Evolutionary conservation across 2,888 invertebrate genomes (phyloP).

Genomic region (Neuroscelio doddi): DNA sequence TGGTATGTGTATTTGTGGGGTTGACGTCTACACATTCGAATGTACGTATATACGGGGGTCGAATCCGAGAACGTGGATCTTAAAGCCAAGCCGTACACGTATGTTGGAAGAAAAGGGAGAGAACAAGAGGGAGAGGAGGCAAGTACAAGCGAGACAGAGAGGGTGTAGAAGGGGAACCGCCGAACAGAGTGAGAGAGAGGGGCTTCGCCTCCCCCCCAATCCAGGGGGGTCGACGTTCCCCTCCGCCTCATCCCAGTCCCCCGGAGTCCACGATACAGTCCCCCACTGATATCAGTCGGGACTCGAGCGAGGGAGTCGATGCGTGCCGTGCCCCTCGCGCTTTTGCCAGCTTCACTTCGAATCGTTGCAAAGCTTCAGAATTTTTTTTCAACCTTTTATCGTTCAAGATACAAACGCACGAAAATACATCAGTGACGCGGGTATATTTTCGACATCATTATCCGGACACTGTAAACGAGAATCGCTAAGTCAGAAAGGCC

Average conservation of each 20-base stretch:
- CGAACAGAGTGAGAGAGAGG: slow-evolving; percentile 28
- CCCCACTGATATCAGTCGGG: slow-evolving; percentile 70
- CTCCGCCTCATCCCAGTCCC: slow-evolving; percentile 54
- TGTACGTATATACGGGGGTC: background rate
- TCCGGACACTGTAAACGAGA: background rate
- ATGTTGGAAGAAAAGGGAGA: slow-evolving; percentile 23
- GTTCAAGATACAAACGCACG: background rate
- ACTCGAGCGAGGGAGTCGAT: slow-evolving; percentile 66
- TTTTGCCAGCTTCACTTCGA: slow-evolving; percentile 19
- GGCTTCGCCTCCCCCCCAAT: slow-evolving; percentile 57
- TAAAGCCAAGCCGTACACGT: slow-evolving; percentile 1
- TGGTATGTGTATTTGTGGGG: background rate
- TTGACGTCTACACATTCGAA: slow-evolving; percentile 1
- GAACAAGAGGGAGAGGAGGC: slow-evolving; percentile 31
- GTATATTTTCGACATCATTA: slow-evolving; percentile 1
- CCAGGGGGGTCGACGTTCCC: slow-evolving; percentile 62
- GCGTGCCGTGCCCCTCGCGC: slow-evolving; percentile 52
- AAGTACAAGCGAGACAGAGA: slow-evolving; percentile 36
- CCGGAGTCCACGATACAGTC: slow-evolving; percentile 58
- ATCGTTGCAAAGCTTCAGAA: background rate
- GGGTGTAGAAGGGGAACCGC: slow-evolving; percentile 28
- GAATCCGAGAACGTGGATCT: slow-evolving; percentile 3
- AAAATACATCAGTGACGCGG: slow-evolving; percentile 10
- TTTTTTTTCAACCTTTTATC: slow-evolving; percentile 12
- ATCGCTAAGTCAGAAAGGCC: background rate